Evolutionary conservation across 1,140 invertebrate genomes (phyloP), one percentile per base, ranked within the genome.

Genomic region (Tachypleus tridentatus): DNA sequence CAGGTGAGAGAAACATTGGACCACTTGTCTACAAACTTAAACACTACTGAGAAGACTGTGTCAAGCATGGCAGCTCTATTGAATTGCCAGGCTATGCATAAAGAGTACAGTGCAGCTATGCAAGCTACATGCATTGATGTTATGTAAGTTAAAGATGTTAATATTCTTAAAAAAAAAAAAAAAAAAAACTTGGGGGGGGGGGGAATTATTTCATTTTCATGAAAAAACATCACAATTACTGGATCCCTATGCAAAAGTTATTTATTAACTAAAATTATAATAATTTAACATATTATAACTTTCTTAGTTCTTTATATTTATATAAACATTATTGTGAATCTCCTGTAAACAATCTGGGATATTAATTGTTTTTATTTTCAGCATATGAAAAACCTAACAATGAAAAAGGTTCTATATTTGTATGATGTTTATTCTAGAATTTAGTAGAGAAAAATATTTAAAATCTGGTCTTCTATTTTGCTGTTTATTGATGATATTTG

Each of bases 81-180:
- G 1, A 88, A 92, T 71, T 93, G 90, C 75, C 85, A 85, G 68
- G 82, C 81, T 58, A 80, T 91, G 58, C 85, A 92, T 73, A 83
- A 85, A 3, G 86, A 90, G 75, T 93, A 92, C 74, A 80, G 86
- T 66, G 81, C 83, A 58, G 87, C 85, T 10, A 82, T 88, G 4
- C 80, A 85, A 58, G 86, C 87, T 8, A 81, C 89, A 3, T 94
- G 91, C 75, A 86, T 90, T 72, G 83, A 86, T 11, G 87, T 88
- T 60, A 73, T 94, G 75, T 84, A 84, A 81, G 82, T 78, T 50
- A 51, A 3, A 4, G 47, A 7, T 5, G 47, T 9, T 52, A 49
- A 29, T 5, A 54, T 49, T 11, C 47, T 49, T 65, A 3, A 3
- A 64, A 9, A 29, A 64, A 10, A 50, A 63, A 5, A 3, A 64